Evolutionary conservation across 53 echinoderm and acorn worm species (phyloP), one percentile per base, ranked within the genome.

Genomic region (Actinopyga echinites): DNA sequence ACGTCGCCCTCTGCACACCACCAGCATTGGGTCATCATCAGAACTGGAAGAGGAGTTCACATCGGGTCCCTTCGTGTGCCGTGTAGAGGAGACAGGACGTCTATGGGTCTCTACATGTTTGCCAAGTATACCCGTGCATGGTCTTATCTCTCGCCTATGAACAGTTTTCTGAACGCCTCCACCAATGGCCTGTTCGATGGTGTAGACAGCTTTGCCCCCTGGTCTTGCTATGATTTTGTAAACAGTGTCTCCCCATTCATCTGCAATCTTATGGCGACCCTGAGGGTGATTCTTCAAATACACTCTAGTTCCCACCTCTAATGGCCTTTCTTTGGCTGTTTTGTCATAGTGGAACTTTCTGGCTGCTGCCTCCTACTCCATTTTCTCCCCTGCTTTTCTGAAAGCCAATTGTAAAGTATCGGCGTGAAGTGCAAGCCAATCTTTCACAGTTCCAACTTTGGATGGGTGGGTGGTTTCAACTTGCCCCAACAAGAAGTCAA

Each of bases 381-480:
- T 61, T 6, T 44, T 62, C 79, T 78, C 78, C 64, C 64, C 79
- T 86, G 79, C 86, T 86, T 77, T 64, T 31, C 62, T 55, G 79
- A 61, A 64, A 6, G 64, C 79, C 86, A 77, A 7, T 23, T 44
- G 36, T 29, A 63, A 30, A 10, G 20, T 30, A 25, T 79, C 65
- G 6, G 30, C 24, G 36, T 73, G 69, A 23, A 74, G 83, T 11
- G 55, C 52, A 20, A 87, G 8, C 73, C 80, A 87, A 3, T 83
- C 68, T 1, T 28, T 24, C 0, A 85, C 64, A n/a, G 35, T 73
- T 19, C 26, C 15, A 2, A 5, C 53, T 15, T 53, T 69, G 22
- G 10, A 19, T 65, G 64, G 10, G n/a, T 52, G 37, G 33, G 57
- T 53, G 58, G 45, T 34, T 56, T 32, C 44, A 23, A 23, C 11